phyloP scores from a whole-genome alignment of 2,888 invertebrate species.

The Panorpa germanica region DNA sequence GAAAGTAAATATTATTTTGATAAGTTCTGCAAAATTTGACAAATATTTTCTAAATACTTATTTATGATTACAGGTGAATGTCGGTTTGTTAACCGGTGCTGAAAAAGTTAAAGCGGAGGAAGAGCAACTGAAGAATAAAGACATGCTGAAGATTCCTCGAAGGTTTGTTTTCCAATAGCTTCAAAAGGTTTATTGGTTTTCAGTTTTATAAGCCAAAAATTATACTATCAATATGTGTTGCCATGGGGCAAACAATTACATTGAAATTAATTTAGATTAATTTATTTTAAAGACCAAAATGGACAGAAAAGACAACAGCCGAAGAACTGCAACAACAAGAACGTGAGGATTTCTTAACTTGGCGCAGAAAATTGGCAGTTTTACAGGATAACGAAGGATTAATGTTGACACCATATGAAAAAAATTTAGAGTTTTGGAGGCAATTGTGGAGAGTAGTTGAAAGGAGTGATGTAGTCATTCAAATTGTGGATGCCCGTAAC shows the following conservation, averaged over 20 bases:
- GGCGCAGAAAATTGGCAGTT: slow-evolving; percentile 68
- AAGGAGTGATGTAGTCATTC: slow-evolving; percentile 77
- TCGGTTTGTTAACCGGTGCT: slow-evolving; percentile 37
- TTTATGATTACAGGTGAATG: too few relatives aligned
- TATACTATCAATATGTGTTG: slow-evolving; percentile 3
- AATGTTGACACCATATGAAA: slow-evolving; percentile 88
- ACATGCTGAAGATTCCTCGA: slow-evolving; percentile 62
- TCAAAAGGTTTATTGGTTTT: too few relatives aligned
- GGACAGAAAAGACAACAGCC: slow-evolving; percentile 54
- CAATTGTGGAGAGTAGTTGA: slow-evolving; percentile 99
- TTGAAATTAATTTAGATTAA: slow-evolving; percentile 6
- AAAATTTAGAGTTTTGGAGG: slow-evolving; percentile 95
- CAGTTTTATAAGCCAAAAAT: too few relatives aligned
- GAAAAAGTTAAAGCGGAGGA: slow-evolving; percentile 32
- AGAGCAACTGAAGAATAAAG: slow-evolving; percentile 35
- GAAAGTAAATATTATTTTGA: too few relatives aligned
- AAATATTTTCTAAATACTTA: too few relatives aligned
- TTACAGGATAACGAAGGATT: slow-evolving; percentile 64
- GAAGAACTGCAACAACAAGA: slow-evolving; percentile 68
- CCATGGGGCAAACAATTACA: neutral
- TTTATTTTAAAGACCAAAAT: slow-evolving; percentile 44
- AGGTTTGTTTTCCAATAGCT: slow-evolving; percentile 35
- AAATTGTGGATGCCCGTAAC: slow-evolving; percentile 93
- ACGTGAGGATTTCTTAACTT: slow-evolving; percentile 68
- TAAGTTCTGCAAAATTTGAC: too few relatives aligned